Percentiles rank a stretch among this genome's conserved stretches.
These are phyloP conservation scores for Pangasianodon gigas DNA, from an alignment of 2,113 vertebrate genomes.

Conservation along the genomic window DNA sequence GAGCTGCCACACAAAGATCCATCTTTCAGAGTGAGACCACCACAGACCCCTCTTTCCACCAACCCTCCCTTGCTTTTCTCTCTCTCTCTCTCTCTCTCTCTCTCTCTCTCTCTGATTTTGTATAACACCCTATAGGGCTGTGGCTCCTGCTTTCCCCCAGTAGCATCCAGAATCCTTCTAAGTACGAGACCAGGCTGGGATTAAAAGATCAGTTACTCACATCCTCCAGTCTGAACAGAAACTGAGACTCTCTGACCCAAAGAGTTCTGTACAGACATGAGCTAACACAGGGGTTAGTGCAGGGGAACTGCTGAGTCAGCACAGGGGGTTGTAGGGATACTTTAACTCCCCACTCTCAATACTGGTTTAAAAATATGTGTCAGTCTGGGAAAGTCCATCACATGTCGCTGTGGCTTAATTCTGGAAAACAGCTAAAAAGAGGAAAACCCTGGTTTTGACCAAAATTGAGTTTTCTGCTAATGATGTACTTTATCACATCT, in stretches of 20 bases:
- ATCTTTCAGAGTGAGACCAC: constrained; percentile 70
- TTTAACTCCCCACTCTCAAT: background rate
- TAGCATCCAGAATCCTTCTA: background rate
- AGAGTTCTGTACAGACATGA: background rate
- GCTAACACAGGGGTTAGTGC: background rate
- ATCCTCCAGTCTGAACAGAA: constrained; percentile 15
- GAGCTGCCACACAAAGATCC: constrained; percentile 63
- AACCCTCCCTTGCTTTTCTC: background rate
- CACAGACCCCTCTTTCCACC: background rate
- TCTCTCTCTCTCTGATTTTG: background rate
- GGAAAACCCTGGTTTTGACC: background rate
- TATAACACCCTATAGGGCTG: background rate
- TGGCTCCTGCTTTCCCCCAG: background rate
- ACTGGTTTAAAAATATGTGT: background rate
- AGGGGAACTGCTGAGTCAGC: background rate
- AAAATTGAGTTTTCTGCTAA: background rate
- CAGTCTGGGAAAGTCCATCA: background rate
- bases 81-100: background rate
- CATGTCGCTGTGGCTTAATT: background rate
- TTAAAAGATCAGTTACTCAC: constrained; percentile 35
- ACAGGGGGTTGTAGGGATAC: background rate
- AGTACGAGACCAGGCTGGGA: background rate
- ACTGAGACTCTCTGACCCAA: constrained; percentile 28
- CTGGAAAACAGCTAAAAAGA: background rate
- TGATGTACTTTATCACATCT: background rate